Evolutionary conservation across 2,888 invertebrate genomes (phyloP), one percentile per base, ranked within the genome.

Genomic region (Drosophila buzzatii): DNA sequence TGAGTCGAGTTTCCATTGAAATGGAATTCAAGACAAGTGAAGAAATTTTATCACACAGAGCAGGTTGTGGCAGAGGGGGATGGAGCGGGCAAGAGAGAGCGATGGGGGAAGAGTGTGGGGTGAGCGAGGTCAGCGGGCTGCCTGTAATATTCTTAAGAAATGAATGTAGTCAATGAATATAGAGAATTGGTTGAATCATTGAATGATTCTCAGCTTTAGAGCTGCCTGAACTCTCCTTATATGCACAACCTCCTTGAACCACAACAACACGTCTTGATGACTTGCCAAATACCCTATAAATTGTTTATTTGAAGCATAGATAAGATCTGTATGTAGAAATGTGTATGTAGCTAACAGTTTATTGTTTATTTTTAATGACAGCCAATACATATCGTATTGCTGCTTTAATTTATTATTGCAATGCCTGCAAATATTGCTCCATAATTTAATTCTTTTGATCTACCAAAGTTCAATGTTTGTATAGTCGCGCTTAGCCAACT

Each of bases 101-200:
- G 16, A 39, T 16, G 2, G 4, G 5, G 37, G 16, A 3, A 1
- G 20, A 2, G 20, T 2, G 18, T 18, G 23, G 18, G 23, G 23
- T 23, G 23, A 3, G 3, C 1, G 12, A n/a, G n/a, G n/a, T n/a
- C n/a, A 18, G 12, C 10, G 8, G 20, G 16, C 31, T n/a, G 44
- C 6, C 16, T 7, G 33, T 23, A 42, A 51, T 42, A 37, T 56
- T 57, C 49, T 42, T 18, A 33, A 47, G 67, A 59, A 68, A 14
- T 49, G 51, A 44, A 39, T 20, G 49, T 44, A 58, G 52, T 69
- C 69, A 69, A 69, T 69, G 70, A 53, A 53, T 53, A 55, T 47
- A 23, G 47, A 31, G 42, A 70, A 55, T 68, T 58, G 51, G 57
- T 41, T 68, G 68, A 52, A 51, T 69, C 69, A 67, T 67, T 63